Base-by-base conservation (phyloP, 1,140 invertebrate species). In the Battus philenor region DNA sequence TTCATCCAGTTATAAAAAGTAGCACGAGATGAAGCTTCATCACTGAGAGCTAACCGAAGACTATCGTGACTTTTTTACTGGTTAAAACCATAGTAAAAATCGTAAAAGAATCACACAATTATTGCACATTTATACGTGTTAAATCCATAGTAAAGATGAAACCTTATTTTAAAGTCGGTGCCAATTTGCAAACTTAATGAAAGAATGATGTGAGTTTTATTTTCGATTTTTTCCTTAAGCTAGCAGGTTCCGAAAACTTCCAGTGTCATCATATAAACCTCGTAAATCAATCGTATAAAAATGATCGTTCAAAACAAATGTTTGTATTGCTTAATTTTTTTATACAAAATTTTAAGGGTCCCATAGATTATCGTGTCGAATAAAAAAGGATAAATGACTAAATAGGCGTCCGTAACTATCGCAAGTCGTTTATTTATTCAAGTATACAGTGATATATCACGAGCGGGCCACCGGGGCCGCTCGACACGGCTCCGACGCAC, bases 351-450 rank as follows among this genome's bases (percentile, higher is more conserved):
- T 47, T 50, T 29, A 16, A 41, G 29, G 13, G 13, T n/a, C 24
- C 20, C 38, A 41, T 41, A 44, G 44, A 26, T 50, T 56, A 33
- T 55, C 46, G 54, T 51, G 50, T 50, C 12, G 38, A 43, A 50
- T 54, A 53, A 60, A 57, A 60, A 69, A 60, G 43, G 33, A 60
- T 47, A 59, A 54, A 67, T 69, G 48, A 68, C 62, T 66, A 65
- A 66, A 65, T 63, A 66, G 54, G 44, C 53, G 47, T 58, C 62
- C 46, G 53, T 62, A 67, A 64, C 59, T 62, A 62, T 61, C 45
- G 55, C 54, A 51, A 54, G 50, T 57, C 54, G 50, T 66, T 69
- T 73, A 78, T 73, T 75, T 75, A 64, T 70, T 62, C 52, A 55
- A 54, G 52, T 59, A 41, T 26, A 49, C 31, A 34, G 65, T 67